phyloP scores from a whole-genome alignment of 2,888 invertebrate genomes.

The Drosophila neonasuta region DNA sequence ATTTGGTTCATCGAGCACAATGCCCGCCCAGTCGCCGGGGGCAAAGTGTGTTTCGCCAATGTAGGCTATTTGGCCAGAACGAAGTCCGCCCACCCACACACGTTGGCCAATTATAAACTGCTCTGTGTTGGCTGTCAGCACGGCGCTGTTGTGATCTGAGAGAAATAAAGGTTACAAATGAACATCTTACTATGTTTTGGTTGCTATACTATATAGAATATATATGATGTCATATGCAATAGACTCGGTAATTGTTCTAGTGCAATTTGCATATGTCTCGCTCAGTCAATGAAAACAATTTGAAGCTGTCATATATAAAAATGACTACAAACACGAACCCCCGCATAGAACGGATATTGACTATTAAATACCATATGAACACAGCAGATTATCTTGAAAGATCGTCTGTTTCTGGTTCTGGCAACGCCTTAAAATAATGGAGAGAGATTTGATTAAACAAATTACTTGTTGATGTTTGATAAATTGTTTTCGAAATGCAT shows the following conservation, averaged over 20 bases:
- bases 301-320: conserved; percentile 57
- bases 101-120: conserved; percentile 97
- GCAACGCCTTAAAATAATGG: conserved; percentile 40
- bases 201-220: conserved; percentile 26
- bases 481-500: conserved; percentile 46
- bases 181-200: conserved; percentile 32
- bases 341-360: conserved; percentile 64
- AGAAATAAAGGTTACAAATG: no score
- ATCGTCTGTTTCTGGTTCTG: conserved; percentile 3
- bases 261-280: conserved; percentile 61
- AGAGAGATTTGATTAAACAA: conserved; percentile 30
- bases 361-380: conserved; percentile 43
- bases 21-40: conserved; percentile 98
- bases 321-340: conserved; percentile 50
- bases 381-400: conserved; percentile 32
- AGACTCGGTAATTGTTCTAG: conserved; percentile 32
- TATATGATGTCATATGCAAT: conserved; percentile 66
- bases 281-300: conserved; percentile 60
- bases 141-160: conserved; percentile 89
- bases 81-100: conserved; percentile 96
- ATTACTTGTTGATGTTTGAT: conserved; percentile 43
- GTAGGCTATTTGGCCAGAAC: conserved; percentile 95
- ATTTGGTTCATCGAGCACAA: conserved; percentile 96
- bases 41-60: conserved; percentile 96
- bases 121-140: conserved; percentile 95